A percentile compares a stretch with the other conserved stretches of the same genome.
These are phyloP conservation scores for Hydraecia micacea DNA, from an alignment of 2,888 invertebrate genomes.

Conservation along the genomic window DNA sequence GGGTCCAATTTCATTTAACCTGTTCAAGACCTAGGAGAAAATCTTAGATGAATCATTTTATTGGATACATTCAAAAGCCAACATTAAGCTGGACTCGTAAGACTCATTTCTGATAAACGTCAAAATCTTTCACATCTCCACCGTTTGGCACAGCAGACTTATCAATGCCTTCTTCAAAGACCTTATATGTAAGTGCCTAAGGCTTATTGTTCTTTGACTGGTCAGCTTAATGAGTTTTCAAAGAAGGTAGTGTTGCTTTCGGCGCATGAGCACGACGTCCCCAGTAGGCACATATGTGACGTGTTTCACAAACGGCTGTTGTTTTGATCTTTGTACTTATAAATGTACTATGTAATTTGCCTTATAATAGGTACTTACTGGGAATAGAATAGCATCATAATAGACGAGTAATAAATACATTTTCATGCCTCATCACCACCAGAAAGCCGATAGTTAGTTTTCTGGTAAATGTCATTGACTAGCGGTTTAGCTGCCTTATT, in stretches of 20 bases:
- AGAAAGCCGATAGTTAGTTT: neutral
- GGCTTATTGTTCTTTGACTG: constrained; percentile 21
- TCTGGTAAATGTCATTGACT: neutral
- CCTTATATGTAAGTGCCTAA: neutral
- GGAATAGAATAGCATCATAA: constrained; percentile 23
- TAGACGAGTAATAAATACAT: constrained; percentile 13
- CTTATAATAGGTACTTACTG: constrained; percentile 53
- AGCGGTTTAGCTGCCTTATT: too few species aligned
- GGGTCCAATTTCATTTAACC: constrained; percentile 10
- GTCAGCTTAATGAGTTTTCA: constrained; percentile 16
- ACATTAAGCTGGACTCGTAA: neutral
- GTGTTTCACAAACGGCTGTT: constrained; percentile 75
- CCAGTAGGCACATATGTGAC: constrained; percentile 79
- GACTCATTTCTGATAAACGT: neutral
- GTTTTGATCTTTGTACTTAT: constrained; percentile 72
- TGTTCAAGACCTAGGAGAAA: constrained; percentile 32
- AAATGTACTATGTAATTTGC: constrained; percentile 73
- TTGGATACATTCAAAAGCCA: neutral
- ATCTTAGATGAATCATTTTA: constrained; percentile 50
- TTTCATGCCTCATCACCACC: neutral
- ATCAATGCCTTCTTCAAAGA: neutral
- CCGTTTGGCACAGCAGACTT: constrained; percentile 4
- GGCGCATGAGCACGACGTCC: constrained; percentile 69
- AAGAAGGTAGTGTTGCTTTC: constrained; percentile 60
- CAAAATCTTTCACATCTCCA: constrained; percentile 19